Evolutionary conservation across 2,888 invertebrate genomes (phyloP).

Genomic region (Gonocerus acuteangulatus): DNA sequence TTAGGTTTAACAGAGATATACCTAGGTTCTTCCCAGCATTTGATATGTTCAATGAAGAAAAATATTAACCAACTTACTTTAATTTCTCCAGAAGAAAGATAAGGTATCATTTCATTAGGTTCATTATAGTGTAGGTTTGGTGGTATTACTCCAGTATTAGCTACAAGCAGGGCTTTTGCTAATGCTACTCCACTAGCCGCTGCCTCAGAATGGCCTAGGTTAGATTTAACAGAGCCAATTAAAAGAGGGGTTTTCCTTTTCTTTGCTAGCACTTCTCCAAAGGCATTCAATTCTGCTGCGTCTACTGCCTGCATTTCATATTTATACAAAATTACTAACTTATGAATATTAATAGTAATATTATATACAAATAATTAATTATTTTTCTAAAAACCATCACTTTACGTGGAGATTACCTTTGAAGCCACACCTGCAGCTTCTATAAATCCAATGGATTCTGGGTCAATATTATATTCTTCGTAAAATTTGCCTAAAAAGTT

Average conservation of each 20-base stretch:
- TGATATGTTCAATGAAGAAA: too few relatives aligned
- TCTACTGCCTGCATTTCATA: too few relatives aligned
- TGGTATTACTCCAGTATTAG: conserved; percentile 38
- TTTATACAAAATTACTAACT: too few relatives aligned
- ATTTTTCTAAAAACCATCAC: not conserved
- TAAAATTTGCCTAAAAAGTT: conserved; percentile 45
- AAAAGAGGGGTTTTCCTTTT: conserved; percentile 48
- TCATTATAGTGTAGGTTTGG: conserved; percentile 38
- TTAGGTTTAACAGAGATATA: too few relatives aligned
- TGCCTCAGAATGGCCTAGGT: conserved; percentile 55
- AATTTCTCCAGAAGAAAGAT: conserved; percentile 35
- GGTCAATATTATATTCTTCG: conserved; percentile 46
- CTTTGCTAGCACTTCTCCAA: conserved; percentile 41
- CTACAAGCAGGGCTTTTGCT: conserved; percentile 43
- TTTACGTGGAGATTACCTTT: not conserved
- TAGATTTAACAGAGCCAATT: conserved; percentile 53
- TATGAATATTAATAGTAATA: too few relatives aligned
- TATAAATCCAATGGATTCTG: conserved; percentile 48
- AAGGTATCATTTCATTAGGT: conserved; percentile 36
- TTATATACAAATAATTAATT: too few relatives aligned
- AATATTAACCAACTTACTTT: conserved; percentile 26
- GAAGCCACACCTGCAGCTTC: conserved; percentile 41
- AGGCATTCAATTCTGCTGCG: conserved; percentile 32
- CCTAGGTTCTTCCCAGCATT: too few relatives aligned
- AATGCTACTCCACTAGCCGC: conserved; percentile 44